A percentile compares a stretch with the other conserved stretches of the same genome.
Conservation (phyloP, 2,113 vertebrate genomes). For the Argyrosomus japonicus region DNA sequence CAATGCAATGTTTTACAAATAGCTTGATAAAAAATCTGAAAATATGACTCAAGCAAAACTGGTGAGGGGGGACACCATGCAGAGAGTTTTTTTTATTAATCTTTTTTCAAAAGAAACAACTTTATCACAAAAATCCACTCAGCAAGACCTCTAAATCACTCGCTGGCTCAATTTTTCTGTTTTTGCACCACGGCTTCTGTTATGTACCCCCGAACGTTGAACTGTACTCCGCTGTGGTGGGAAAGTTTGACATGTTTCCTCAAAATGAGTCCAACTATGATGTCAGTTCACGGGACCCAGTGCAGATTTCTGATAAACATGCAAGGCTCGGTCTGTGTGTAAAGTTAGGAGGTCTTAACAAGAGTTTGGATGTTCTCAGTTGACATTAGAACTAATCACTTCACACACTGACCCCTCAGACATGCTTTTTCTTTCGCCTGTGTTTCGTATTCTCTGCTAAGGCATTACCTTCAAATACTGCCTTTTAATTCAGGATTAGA, state of each 20-base stretch:
- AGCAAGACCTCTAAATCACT: constrained; percentile 12
- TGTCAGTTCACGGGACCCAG: constrained; percentile 12
- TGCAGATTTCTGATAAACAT: constrained; percentile 24
- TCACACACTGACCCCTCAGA: constrained; percentile 26
- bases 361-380: constrained; percentile 26
- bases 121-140: constrained; percentile 25
- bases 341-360: constrained; percentile 34
- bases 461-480: neutral
- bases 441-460: constrained; percentile 8
- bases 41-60: constrained; percentile 21
- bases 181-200: neutral
- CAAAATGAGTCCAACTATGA: constrained; percentile 1
- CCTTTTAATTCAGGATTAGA: constrained; percentile 12
- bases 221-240: neutral
- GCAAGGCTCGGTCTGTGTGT: constrained; percentile 5
- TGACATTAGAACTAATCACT: constrained; percentile 40
- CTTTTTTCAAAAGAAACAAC: constrained; percentile 9
- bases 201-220: neutral
- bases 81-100: neutral
- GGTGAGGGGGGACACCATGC: neutral
- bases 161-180: neutral
- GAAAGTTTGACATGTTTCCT: constrained; percentile 19
- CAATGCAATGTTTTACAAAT: constrained; percentile 43
- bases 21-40: constrained; percentile 27
- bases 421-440: neutral